These are phyloP conservation scores for Trematomus loennbergii DNA, from an alignment of 2,113 vertebrate genomes.

Conservation along the genomic window DNA sequence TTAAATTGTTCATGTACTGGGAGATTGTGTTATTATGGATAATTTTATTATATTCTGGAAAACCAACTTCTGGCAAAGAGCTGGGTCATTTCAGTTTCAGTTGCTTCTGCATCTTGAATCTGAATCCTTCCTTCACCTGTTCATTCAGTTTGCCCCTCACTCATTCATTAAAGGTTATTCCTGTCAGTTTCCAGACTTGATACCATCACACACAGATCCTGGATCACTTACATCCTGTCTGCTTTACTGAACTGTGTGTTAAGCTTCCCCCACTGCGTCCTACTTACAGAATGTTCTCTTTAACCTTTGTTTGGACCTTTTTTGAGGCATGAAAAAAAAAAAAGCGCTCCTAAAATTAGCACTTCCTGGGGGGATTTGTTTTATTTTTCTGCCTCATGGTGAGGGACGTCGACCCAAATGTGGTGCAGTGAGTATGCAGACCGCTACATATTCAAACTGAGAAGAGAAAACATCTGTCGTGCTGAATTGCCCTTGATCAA, in stretches of 20 bases:
- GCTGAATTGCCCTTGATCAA: neutral
- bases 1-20: no score
- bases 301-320: conserved; percentile 38
- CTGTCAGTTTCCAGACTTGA: neutral
- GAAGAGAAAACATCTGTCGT: conserved; percentile 1
- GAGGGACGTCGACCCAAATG: conserved; percentile 25
- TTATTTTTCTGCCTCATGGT: neutral
- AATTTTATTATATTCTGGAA: no score
- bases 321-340: no score
- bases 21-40: no score
- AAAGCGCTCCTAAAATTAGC: conserved; percentile 11
- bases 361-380: neutral
- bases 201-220: neutral
- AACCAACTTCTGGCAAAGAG: no score
- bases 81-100: neutral
- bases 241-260: neutral
- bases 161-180: neutral
- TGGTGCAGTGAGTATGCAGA: neutral
- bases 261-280: neutral
- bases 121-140: neutral
- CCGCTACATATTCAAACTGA: neutral
- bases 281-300: conserved; percentile 22
- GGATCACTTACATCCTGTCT: conserved; percentile 8
- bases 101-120: neutral
- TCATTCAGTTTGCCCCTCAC: neutral